Base-by-base conservation (phyloP, 37 sponge, comb jelly and placozoan species). In the Ianthella basta region DNA sequence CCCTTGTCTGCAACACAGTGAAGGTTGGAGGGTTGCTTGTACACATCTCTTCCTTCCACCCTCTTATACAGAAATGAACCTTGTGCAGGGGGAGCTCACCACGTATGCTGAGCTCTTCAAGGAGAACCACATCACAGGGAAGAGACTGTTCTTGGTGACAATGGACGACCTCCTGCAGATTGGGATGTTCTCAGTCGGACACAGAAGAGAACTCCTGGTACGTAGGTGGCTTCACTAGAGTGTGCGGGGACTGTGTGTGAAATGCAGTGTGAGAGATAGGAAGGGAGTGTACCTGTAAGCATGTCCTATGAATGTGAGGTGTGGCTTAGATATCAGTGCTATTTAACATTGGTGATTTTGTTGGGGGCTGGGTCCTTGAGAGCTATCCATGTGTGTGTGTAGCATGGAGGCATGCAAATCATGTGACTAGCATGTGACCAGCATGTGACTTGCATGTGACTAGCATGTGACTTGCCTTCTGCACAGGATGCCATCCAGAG, bases 171-270 rank as follows among this genome's bases (percentile, higher is more conserved):
- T 96, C 38, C 66, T 89, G n/a, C 88, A 92, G 70, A 88, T 96
- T 55, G 91, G 91, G 0, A 77, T 96, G 27, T 83, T 90, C 59
- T 88, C 87, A 6, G 86, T 92, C 21, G 96, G 96, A 12, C 89
- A 89, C 53, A 79, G 93, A 32, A 90, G 78, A 68, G 93, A 96
- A 44, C 60, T 96, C n/a, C 30, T 92, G 89, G 96, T 92, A 27
- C 24, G 86, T 40, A 8, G 50, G 50, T 44, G 50, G 50, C 6
- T 3, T 44, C 50, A 37, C 24, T 35, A 6, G 35, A 37, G 78
- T n/a, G 24, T 2, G 40, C 5, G 78, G 30, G 30, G 3, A 3
- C 8, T 44, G 50, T 35, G 13, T 36, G 15, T 60, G 29, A 3
- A 44, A 3, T 8, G 8, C 50, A 44, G 6, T 44, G 50, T 10